Conservation (phyloP, 2,888 invertebrate genomes). For the Aquatica leii region DNA sequence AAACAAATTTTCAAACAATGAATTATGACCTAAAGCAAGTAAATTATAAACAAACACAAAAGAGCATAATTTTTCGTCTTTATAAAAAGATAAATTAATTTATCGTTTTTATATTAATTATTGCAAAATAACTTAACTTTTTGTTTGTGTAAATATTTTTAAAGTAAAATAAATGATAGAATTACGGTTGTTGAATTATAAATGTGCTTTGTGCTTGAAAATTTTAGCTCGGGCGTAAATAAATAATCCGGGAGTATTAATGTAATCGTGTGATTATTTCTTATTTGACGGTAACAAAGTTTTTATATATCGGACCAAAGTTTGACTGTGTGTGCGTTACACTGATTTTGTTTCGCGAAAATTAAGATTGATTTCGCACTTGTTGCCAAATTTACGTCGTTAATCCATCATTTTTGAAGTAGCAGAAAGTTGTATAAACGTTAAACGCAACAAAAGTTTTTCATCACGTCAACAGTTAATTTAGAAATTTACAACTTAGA, state of each 20-base stretch:
- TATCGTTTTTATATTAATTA: slow-evolving; percentile 3
- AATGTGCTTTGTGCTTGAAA: no score
- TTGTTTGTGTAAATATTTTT: no score
- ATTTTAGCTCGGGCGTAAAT: no score
- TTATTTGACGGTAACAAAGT: no score
- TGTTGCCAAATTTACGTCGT: slow-evolving; percentile 23
- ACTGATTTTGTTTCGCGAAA: slow-evolving; percentile 12
- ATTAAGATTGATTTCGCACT: slow-evolving; percentile 32
- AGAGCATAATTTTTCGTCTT: not conserved
- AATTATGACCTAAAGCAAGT: slow-evolving; percentile 6
- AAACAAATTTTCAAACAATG: slow-evolving; percentile 12
- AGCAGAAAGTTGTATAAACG: slow-evolving; percentile 20
- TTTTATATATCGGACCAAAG: no score
- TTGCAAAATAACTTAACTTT: not conserved
- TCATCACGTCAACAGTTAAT: slow-evolving; percentile 18
- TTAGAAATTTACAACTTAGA: slow-evolving; percentile 13
- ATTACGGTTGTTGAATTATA: no score
- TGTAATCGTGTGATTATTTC: no score
- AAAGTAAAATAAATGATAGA: no score
- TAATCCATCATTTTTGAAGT: slow-evolving; percentile 26
- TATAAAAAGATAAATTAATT: slow-evolving; percentile 6
- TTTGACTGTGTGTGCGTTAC: no score
- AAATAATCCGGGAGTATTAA: no score
- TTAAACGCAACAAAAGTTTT: slow-evolving; percentile 12
- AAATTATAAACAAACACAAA: slow-evolving; percentile 10